Percentiles rank a stretch among this genome's conserved stretches.
Conservation (phyloP, 2,797 vertebrate genomes). For the Hirundo rustica region DNA sequence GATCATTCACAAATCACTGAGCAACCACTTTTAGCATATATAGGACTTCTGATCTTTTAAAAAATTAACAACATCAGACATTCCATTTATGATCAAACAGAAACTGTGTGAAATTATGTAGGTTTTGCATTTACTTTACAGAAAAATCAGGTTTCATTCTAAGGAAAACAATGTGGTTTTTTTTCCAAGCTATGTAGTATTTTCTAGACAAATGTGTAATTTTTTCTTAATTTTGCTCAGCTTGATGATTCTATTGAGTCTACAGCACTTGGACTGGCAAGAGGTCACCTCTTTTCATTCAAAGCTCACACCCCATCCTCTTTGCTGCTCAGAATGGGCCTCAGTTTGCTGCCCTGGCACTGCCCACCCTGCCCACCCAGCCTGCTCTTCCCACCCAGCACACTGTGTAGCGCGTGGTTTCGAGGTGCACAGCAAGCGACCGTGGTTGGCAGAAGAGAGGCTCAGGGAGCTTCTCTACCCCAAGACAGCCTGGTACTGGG, state of each 20-base stretch:
- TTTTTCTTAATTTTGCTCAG: background rate
- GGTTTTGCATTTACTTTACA: background rate
- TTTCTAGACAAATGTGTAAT: background rate
- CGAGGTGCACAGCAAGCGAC: fast-evolving
- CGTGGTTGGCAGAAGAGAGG: fast-evolving
- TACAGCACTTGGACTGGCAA: too few species aligned
- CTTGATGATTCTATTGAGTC: background rate
- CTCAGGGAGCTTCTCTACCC: fast-evolving
- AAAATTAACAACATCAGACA: background rate
- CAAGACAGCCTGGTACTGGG: fast-evolving
- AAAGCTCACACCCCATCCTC: fast-evolving
- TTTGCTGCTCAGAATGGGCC: too few species aligned
- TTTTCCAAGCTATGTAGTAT: background rate
- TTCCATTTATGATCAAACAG: background rate
- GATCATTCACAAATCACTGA: background rate
- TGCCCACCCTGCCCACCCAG: background rate
- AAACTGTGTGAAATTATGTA: background rate
- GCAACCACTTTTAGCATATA: background rate
- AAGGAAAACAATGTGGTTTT: background rate
- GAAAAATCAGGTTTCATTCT: background rate
- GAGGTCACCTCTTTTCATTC: background rate
- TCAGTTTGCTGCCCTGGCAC: background rate
- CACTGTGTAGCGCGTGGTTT: background rate
- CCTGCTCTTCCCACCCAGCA: too few species aligned
- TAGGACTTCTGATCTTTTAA: background rate